These are phyloP conservation scores for Melanophora roralis DNA, from an alignment of 2,888 invertebrate species.

Conservation along the genomic window DNA sequence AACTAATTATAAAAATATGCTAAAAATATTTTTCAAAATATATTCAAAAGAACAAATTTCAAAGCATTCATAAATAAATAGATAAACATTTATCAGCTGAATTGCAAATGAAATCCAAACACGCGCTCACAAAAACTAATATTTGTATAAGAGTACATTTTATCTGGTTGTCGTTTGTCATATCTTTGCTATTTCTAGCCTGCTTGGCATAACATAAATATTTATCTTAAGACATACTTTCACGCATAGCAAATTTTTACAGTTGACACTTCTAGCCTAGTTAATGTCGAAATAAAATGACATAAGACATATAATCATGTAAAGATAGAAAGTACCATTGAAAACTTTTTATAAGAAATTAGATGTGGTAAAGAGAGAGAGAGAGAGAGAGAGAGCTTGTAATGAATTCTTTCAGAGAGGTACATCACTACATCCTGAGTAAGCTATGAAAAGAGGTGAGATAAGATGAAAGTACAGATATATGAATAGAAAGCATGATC, in stretches of 20 bases:
- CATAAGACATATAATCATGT: too few relatives aligned
- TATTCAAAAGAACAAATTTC: background rate
- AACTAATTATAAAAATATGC: conserved; percentile 56
- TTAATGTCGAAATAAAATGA: too few relatives aligned
- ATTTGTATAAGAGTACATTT: conserved; percentile 40
- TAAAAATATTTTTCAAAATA: conserved; percentile 14
- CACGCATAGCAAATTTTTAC: background rate
- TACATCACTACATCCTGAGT: too few relatives aligned
- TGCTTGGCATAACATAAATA: conserved; percentile 7
- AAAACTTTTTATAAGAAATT: too few relatives aligned
- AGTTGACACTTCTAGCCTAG: too few relatives aligned
- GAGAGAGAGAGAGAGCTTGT: too few relatives aligned
- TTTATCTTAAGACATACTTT: background rate
- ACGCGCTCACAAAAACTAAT: background rate
- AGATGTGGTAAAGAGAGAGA: too few relatives aligned
- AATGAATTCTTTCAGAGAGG: too few relatives aligned
- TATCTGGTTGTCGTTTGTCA: conserved; percentile 17
- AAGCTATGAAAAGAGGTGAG: too few relatives aligned
- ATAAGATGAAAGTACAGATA: too few relatives aligned
- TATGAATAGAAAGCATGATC: too few relatives aligned
- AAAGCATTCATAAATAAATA: conserved; percentile 48
- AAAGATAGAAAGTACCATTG: too few relatives aligned
- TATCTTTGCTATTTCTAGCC: background rate
- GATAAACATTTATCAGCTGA: conserved; percentile 54
- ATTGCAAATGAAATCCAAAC: conserved; percentile 27